Evolutionary conservation across 2,797 vertebrate genomes (phyloP), one percentile per base, ranked within the genome.

Genomic region (Kryptopterus vitreolus): DNA sequence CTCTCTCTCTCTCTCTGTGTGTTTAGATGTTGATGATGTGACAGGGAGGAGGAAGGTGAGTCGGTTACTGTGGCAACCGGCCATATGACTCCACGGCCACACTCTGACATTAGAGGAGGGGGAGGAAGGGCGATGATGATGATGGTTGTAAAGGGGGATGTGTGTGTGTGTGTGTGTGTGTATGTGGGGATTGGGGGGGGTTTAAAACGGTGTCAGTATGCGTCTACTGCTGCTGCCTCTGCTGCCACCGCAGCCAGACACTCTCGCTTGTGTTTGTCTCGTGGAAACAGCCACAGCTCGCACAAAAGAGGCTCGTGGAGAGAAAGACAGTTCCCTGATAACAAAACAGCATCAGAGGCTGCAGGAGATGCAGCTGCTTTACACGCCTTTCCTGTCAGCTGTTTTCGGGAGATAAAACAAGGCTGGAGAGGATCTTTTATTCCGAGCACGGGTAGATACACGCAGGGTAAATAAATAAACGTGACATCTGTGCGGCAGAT

Each of bases 11-110:
- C 86, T 89, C 88, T 91, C 43, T 63, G 26, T 15, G 22, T 43
- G 1, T 58, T 91, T 89, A 92, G 90, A 89, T 91, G 88, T 88
- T n/a, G 91, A 88, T 87, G 91, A 89, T 89, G 87, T 90, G 90
- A 88, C 86, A 85, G 75, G 81, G 79, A 73, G 81, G 85, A 86
- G 87, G 87, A 90, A 89, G 91, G 91, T 92, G 87, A 91, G 88
- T 86, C 87, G 88, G 93, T 94, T 94, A 91, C 93, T 92, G 91
- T 92, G 91, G 92, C 92, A 94, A 93, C 93, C 89, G 91, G 90
- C 88, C 90, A 90, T 93, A 89, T 92, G 91, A 94, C 92, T 93
- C 90, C 89, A 87, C 88, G 89, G 89, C 76, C 16, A 33, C 11
- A 20, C 88, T 89, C 86, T 90, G 91, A 89, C 90, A 92, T 91